Evolutionary conservation across 1,140 invertebrate genomes (phyloP), one percentile per base, ranked within the genome.

Genomic region (Aphelinus atriplicis): DNA sequence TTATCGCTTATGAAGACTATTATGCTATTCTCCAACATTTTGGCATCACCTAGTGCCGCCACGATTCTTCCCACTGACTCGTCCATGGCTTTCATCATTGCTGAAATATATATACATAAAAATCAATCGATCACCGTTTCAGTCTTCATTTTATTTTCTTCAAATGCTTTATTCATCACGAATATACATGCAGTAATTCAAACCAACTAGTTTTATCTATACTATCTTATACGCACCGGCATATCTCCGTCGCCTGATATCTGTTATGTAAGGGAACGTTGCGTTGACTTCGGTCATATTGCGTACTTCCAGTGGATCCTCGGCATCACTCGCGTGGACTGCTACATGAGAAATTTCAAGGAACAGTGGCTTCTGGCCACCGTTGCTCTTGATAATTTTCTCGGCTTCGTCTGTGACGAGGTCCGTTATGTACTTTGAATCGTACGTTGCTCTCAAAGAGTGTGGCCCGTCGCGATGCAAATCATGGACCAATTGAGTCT

Each of bases 1-100:
- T 94, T 94, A 78, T 95, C 94, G 2, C 91, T 90, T 55, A 92
- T 89, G 79, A 95, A 95, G 2, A 94, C 81, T 5, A 95, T 90
- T 10, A 95, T 90, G 5, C 92, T 91, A 81, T 95, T 92, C 1
- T 91, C 76, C 43, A 92, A 79, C 84, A 92, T 89, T 2, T 85
- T 81, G 45, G 84, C 84, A 1, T 84, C 76, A 4, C 82, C 75
- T 4, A 94, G 80, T 2, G 90, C 88, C 10, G 85, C 77, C 2
- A 92, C 85, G 2, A 93, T 88, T 62, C 84, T 81, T 7, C 92
- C 92, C 0, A 94, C 89, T 1, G 92, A 92, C 75, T 92, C 89
- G 82, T 94, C 93, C 60, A 94, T 75, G 10, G 90, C 90, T 9
- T 87, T 86, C 3, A 93, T 83, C 89, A 93, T 92, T 6, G 89